phyloP scores from a whole-genome alignment of 2,797 vertebrate genomes.

The Enteromius radiatus region DNA sequence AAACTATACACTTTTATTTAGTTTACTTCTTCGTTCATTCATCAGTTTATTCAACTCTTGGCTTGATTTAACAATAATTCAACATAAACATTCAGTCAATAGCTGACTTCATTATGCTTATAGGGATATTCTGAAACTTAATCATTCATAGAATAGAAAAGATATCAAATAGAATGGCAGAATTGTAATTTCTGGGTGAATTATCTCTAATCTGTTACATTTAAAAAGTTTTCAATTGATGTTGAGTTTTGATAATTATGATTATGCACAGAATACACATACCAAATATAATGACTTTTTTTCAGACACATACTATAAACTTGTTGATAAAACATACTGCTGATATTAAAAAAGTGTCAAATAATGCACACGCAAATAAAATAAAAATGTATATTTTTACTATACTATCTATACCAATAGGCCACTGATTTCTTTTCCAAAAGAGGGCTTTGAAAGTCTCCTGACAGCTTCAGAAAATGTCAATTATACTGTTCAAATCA shows the following conservation, averaged over 20 bases:
- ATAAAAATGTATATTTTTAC: neutral
- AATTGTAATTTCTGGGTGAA: neutral
- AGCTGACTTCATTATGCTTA: neutral
- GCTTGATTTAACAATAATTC: neutral
- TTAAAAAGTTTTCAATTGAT: neutral
- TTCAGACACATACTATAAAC: neutral
- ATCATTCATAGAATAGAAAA: neutral
- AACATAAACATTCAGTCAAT: neutral
- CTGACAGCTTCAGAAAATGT: neutral
- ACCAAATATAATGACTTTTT: no score
- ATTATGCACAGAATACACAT: neutral
- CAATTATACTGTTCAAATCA: neutral
- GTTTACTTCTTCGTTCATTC: neutral
- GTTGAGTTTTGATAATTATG: neutral
- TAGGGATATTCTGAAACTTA: neutral
- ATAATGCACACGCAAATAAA: neutral
- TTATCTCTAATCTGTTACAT: neutral
- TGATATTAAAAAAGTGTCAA: neutral
- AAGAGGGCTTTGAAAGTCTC: neutral
- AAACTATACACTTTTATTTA: conserved; percentile 7
- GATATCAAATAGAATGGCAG: neutral
- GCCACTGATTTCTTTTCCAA: neutral
- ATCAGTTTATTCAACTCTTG: neutral
- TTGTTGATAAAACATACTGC: neutral
- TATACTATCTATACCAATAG: neutral